These are phyloP conservation scores for Palaemon carinicauda DNA, from an alignment of 1,140 invertebrate genomes.

Conservation along the genomic window DNA sequence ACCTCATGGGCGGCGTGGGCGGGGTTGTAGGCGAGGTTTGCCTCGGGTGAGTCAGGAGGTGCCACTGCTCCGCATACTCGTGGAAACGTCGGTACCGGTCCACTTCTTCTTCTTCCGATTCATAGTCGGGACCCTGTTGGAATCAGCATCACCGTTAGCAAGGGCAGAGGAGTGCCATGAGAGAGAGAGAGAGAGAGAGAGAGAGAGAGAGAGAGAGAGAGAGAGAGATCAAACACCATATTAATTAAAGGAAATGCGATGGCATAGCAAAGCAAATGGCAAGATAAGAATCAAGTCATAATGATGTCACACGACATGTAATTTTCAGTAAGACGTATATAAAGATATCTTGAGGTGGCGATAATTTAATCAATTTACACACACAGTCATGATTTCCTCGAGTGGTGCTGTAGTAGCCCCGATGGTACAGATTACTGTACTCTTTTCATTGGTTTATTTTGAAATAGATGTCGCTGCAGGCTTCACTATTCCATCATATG, in stretches of 20 bases:
- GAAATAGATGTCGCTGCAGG: too few species aligned
- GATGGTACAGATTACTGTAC: too few species aligned
- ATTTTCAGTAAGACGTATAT: too few species aligned
- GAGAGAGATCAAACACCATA: not conserved
- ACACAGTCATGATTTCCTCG: too few species aligned
- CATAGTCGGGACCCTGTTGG: slow-evolving; percentile 27
- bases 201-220: not conserved
- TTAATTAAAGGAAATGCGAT: not conserved
- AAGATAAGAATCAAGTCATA: too few species aligned
- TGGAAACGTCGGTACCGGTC: slow-evolving; percentile 25
- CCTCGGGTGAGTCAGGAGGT: not conserved
- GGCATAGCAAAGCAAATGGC: not conserved
- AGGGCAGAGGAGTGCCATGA: not conserved
- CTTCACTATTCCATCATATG: too few species aligned
- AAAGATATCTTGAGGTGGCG: too few species aligned
- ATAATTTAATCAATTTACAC: too few species aligned
- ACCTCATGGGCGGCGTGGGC: not conserved
- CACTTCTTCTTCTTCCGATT: slow-evolving; percentile 38
- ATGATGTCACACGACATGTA: too few species aligned
- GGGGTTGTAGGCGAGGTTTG: not conserved
- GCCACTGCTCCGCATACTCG: slow-evolving; percentile 34
- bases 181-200: not conserved
- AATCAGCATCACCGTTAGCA: not conserved
- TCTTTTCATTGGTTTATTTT: too few species aligned
- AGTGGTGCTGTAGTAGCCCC: too few species aligned